Base-by-base conservation (phyloP, 2,888 invertebrate species). In the Tachystola acroxantha region DNA sequence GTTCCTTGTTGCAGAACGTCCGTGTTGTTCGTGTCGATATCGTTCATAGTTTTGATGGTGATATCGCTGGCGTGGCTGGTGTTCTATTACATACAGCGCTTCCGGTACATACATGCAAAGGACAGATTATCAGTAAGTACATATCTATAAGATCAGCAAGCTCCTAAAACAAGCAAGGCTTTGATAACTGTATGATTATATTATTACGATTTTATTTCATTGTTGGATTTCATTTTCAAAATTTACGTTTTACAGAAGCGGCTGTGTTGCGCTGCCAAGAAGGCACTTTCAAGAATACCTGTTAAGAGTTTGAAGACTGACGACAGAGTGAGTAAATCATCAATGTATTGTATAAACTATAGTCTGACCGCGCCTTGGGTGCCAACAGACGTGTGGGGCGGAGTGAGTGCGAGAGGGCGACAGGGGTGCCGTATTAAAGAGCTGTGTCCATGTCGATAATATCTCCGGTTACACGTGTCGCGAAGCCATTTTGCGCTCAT, bases 1-100 rank as follows among this genome's bases (percentile, higher is more conserved):
- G n/a, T 26, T 38, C 42, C 2, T 10, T 46, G 26, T 57, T 89
- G 1, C 89, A 94, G 95, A 71, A 96, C 96, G 7, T 96, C 96
- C 1, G 96, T 98, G 59, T 88, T 98, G 53, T 97, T 98, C 80
- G 97, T 98, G 38, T 96, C 97, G 45, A 95, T 97, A 53, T 97
- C 97, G 1, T 97, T 98, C 87, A 96, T 97, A 54, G 95, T 98
- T 43, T 88, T 97, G 53, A 96, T 97, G 96, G 93, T 97, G 57
- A 96, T 97, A 50, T 96, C 96, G 1, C 86, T 97, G 57, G 96
- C 97, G 12, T 98, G 97, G 97, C 91, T 98, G 27, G 93, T 97
- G 42, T 97, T 97, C 86, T 98, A 98, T 88, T 98, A 98, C 77
- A 94, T 98, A 35, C 97, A 98, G 82, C 89, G 97, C 51, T 97